A percentile compares a stretch with the other conserved stretches of the same genome.
Conservation (phyloP, 2,113 vertebrate species). For the Sinocyclocheilus rhinocerous region DNA sequence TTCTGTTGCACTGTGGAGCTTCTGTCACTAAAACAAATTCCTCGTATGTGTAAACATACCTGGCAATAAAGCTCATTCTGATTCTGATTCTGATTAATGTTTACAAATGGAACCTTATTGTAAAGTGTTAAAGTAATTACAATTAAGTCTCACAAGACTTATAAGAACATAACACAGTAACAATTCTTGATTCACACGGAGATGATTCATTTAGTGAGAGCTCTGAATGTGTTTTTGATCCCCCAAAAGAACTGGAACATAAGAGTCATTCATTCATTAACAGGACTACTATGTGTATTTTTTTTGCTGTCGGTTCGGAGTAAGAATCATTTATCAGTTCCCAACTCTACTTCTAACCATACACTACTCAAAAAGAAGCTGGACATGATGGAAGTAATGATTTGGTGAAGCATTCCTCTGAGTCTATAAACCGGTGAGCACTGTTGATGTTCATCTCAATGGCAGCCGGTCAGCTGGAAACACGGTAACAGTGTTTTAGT, state of each 20-base stretch:
- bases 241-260: background rate
- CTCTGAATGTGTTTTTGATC: too few relatives aligned
- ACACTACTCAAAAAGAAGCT: background rate
- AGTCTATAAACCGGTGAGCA: background rate
- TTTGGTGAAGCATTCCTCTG: background rate
- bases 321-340: background rate
- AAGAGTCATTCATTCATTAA: background rate
- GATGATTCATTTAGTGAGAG: too few relatives aligned
- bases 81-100: too few relatives aligned
- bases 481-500: background rate
- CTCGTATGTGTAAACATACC: too few relatives aligned
- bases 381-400: background rate
- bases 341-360: background rate
- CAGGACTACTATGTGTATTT: background rate
- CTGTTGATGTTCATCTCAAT: background rate
- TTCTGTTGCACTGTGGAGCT: too few relatives aligned
- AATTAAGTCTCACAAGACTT: too few relatives aligned
- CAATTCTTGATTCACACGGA: too few relatives aligned
- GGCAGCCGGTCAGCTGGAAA: background rate
- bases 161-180: too few relatives aligned
- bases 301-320: background rate
- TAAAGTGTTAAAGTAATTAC: too few relatives aligned
- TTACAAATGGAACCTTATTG: too few relatives aligned
- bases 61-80: too few relatives aligned
- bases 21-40: too few relatives aligned